Evolutionary conservation across 2,113 vertebrate species (phyloP).

Genomic region (Rhipidura dahli): DNA sequence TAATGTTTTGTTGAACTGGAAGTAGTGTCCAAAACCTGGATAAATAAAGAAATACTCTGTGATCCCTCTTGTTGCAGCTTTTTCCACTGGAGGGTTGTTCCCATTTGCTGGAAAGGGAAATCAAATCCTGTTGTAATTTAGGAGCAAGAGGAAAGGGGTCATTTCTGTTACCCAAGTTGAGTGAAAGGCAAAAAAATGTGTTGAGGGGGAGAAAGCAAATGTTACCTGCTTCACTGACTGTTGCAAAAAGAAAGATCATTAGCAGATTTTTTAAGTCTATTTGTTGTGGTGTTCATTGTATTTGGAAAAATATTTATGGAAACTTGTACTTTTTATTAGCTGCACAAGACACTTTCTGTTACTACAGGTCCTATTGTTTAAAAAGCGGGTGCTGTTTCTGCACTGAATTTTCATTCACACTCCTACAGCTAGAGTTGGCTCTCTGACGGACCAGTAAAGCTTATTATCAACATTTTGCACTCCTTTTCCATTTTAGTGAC

Average conservation of each 20-base stretch:
- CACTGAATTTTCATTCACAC: not conserved
- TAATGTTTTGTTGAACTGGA: not conserved
- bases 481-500: conserved; percentile 80
- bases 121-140: not conserved
- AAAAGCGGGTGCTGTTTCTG: not conserved
- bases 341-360: not conserved
- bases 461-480: not conserved
- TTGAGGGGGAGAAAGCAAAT: not conserved
- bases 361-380: not conserved
- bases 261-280: not conserved
- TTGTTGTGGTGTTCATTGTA: not conserved
- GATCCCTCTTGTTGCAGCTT: not conserved
- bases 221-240: not conserved
- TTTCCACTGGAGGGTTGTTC: not conserved
- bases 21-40: not conserved
- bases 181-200: not conserved
- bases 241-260: not conserved
- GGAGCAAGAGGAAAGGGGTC: not conserved
- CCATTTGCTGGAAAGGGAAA: not conserved
- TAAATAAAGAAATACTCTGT: not conserved
- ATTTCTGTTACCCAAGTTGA: not conserved
- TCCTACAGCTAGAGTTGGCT: not conserved
- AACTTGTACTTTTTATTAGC: not conserved
- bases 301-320: not conserved
- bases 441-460: not conserved